These are phyloP conservation scores for Varanus komodoensis DNA, from an alignment of 2,113 vertebrate species.

Conservation along the genomic window DNA sequence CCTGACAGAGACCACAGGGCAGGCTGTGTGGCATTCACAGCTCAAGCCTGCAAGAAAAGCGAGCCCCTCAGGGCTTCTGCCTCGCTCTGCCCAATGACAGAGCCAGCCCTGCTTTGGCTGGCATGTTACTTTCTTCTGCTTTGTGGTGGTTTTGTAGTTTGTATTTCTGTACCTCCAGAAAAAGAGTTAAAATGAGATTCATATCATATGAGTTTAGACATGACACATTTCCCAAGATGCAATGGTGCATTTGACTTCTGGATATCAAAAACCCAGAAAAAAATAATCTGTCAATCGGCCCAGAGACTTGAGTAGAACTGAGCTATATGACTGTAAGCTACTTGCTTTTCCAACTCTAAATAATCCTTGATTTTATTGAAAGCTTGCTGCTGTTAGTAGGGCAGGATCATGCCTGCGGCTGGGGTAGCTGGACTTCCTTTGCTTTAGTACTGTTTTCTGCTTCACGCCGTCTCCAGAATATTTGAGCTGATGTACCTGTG, in stretches of 20 bases:
- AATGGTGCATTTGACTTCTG: neutral
- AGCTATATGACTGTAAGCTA: neutral
- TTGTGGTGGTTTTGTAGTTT: neutral
- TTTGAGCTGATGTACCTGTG: neutral
- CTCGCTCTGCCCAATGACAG: too few relatives aligned
- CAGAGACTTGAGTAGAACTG: neutral
- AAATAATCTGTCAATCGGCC: too few relatives aligned
- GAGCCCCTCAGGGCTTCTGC: too few relatives aligned
- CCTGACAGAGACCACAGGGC: too few relatives aligned
- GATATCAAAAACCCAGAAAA: neutral
- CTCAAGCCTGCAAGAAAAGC: too few relatives aligned
- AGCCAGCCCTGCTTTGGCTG: too few relatives aligned
- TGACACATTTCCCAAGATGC: neutral
- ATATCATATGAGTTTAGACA: neutral
- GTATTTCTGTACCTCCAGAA: neutral
- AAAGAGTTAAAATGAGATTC: neutral
- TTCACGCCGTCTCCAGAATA: neutral
- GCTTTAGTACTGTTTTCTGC: neutral
- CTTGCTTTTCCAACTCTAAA: slow-evolving; percentile 8
- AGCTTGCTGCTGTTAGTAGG: neutral
- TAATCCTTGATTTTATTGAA: slow-evolving; percentile 14
- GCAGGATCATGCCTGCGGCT: neutral
- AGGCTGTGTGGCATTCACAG: too few relatives aligned
- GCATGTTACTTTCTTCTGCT: neutral
- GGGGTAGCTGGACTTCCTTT: neutral